phyloP scores from a whole-genome alignment of 2,888 invertebrate species.

The Melinopterus prodromus region DNA sequence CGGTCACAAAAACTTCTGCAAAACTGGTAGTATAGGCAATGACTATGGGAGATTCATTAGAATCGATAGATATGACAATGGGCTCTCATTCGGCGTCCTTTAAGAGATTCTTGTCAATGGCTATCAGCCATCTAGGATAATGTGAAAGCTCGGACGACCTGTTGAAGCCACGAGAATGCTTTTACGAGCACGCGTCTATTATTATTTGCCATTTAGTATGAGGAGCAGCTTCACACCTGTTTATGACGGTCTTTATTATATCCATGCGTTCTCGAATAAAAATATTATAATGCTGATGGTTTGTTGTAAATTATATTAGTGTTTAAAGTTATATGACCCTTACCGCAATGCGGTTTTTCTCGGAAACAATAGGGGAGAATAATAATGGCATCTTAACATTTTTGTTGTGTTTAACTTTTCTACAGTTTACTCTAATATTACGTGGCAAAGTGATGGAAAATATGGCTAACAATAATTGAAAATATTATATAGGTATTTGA shows the following conservation, averaged over 20 bases:
- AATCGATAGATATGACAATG: neutral
- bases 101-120: neutral
- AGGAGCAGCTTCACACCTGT: neutral
- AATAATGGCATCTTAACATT: too few species aligned
- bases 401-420: too few species aligned
- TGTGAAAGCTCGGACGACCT: neutral
- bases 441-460: too few species aligned
- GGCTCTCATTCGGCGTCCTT: neutral
- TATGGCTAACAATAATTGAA: too few species aligned
- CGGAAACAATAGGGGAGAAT: too few species aligned
- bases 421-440: too few species aligned
- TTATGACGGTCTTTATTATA: neutral
- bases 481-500: too few species aligned
- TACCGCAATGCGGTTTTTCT: too few species aligned
- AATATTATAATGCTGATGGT: neutral
- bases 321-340: too few species aligned
- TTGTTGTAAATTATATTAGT: too few species aligned
- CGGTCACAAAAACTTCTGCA: neutral
- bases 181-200: neutral
- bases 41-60: neutral
- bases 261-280: neutral
- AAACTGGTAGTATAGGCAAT: neutral
- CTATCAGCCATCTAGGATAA: neutral
- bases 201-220: neutral
- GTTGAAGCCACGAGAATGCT: neutral